Base-by-base conservation (phyloP, 1,140 invertebrate species). In the Megathymus violae region DNA sequence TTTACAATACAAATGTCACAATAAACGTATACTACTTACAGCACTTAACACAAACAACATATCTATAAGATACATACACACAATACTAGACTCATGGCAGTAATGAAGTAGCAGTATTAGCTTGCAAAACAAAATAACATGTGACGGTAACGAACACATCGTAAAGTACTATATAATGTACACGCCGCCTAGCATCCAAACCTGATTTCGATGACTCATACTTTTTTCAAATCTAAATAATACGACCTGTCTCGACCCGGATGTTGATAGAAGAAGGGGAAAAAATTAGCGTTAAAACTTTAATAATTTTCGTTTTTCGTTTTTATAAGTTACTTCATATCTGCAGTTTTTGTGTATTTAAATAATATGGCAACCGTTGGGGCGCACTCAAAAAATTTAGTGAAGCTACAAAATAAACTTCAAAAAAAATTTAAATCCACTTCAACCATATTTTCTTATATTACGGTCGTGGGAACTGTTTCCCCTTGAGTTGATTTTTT, bases 121-220 rank as follows among this genome's bases (percentile, higher is more conserved):
- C 36, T 52, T 52, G 36, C 36, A 52, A 40, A 34, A 52, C 34
- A n/a, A 52, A 52, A 52, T 52, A 40, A 17, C 50, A 52, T 19
- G 11, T 52, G 19, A 14, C 50, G 7, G 50, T 52, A 52, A 52
- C 11, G 9, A 22, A 22, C n/a, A n/a, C n/a, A n/a, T n/a, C n/a
- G n/a, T n/a, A n/a, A n/a, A n/a, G n/a, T 22, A 22, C 19, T 2
- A 22, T 5, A 17, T 11, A 6, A 13, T 36, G 16, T 14, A 43
- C 4, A 13, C n/a, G 10, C 13, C 15, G 17, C 6, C 15, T 16
- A 34, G n/a, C 34, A 41, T 40, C 50, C 14, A 34, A 44, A 4
- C 17, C 17, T 13, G 25, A 7, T 52, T 25, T 31, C 14, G 15
- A 25, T 58, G 52, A 58, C 41, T 58, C 52, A 58, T 34, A 9